phyloP scores from a whole-genome alignment of 2,113 vertebrate species.

The Gymnobelideus leadbeateri region DNA sequence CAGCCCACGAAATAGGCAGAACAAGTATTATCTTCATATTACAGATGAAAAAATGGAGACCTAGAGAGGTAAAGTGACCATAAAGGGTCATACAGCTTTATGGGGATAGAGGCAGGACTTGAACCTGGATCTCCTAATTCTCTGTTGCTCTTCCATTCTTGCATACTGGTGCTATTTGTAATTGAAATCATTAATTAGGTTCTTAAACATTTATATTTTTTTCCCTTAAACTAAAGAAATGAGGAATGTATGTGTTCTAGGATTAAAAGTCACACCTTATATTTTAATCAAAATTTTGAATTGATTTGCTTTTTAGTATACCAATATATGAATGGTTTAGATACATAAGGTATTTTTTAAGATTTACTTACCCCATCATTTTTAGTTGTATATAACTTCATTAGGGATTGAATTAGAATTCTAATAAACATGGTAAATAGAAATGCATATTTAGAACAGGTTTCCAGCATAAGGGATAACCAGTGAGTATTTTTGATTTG shows the following conservation, averaged over 20 bases:
- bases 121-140: background rate
- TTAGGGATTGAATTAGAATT: background rate
- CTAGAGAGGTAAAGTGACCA: background rate
- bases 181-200: background rate
- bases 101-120: background rate
- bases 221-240: background rate
- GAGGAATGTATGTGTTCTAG: background rate
- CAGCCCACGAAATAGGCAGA: constrained; percentile 1
- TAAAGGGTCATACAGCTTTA: background rate
- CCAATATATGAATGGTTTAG: background rate
- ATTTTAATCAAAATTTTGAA: background rate
- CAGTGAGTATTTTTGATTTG: background rate
- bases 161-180: background rate
- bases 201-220: background rate
- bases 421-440: background rate
- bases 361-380: background rate
- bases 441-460: background rate
- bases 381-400: background rate
- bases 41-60: constrained; percentile 9
- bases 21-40: constrained; percentile 4
- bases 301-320: background rate
- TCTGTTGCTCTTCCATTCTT: background rate
- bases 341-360: background rate
- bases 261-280: background rate
- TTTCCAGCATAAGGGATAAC: background rate